Evolutionary conservation across 2,797 vertebrate species (phyloP), one percentile per base, ranked within the genome.

Genomic region (Benthosema pterotum): DNA sequence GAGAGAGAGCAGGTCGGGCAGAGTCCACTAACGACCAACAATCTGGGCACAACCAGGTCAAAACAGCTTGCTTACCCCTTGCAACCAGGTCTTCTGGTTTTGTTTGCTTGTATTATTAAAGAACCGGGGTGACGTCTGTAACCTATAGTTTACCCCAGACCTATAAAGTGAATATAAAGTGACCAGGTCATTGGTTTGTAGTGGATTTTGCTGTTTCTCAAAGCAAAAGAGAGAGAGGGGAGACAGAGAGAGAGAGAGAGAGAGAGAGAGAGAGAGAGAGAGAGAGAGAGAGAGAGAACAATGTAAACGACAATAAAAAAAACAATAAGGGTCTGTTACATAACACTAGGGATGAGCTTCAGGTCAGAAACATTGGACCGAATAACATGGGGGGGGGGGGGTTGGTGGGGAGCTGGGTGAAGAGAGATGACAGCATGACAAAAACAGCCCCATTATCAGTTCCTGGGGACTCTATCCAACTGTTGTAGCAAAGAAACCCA

Each of bases 281-380:
- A 43, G 25, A 69, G 16, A 43, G 48, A 57, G 13, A 69, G 16
- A 43, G 56, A 65, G 42, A 42, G 49, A 75, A 77, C 48, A 62
- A 63, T 69, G 70, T 53, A 42, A 56, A 7, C 32, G 66, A 25
- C 22, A 25, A 25, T 25, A 25, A 25, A 25, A 70, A 75, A 25
- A 70, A 75, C 55, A 72, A 65, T 65, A 59, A 53, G 63, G 61
- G 48, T 45, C 60, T 65, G 71, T 85, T 84, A 72, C 63, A 57
- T 77, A 79, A 78, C 71, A 45, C 52, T 13, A 12, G 13, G 57
- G 61, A 81, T 79, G 69, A 79, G 64, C 74, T 54, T 43, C 56
- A 68, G 79, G 79, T 76, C 80, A 73, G 74, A 53, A 60, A 62
- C 71, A 69, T 82, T 75, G 65, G 63, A 56, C 61, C 67, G 56